phyloP scores from a whole-genome alignment of 2,888 invertebrate species.

The Drosophila prolongata region DNA sequence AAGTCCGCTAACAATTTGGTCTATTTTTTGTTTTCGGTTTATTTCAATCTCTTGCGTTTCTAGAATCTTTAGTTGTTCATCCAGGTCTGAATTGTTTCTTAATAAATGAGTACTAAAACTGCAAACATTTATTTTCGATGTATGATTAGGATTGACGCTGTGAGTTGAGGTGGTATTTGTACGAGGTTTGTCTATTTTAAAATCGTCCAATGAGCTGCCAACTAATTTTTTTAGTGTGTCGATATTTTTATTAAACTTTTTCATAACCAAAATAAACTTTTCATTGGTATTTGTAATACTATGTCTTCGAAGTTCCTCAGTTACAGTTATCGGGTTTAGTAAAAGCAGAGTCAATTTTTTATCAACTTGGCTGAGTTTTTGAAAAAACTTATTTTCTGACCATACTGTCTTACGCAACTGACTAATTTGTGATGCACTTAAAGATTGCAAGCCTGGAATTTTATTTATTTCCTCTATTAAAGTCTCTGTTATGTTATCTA shows the following conservation, averaged over 20 bases:
- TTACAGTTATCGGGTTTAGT: conserved; percentile 81
- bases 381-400: conserved; percentile 79
- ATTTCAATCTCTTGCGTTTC: conserved; percentile 83
- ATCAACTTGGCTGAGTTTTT: conserved; percentile 82
- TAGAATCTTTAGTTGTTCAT: conserved; percentile 82
- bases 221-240: conserved; percentile 82
- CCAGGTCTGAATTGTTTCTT: conserved; percentile 82
- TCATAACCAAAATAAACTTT: conserved; percentile 72
- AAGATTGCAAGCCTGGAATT: conserved; percentile 75
- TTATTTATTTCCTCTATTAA: conserved; percentile 81
- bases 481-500: conserved; percentile 67
- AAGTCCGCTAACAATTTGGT: conserved; percentile 48
- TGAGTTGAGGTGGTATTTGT: not conserved
- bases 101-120: conserved; percentile 75
- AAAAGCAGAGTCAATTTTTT: conserved; percentile 81
- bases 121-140: not conserved
- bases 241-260: conserved; percentile 82
- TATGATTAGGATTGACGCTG: not conserved
- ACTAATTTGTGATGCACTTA: conserved; percentile 70
- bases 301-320: conserved; percentile 64
- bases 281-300: conserved; percentile 39
- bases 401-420: conserved; percentile 75
- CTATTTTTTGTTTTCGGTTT: conserved; percentile 67
- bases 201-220: conserved; percentile 76
- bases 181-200: conserved; percentile 21